Percentiles rank a stretch among this genome's conserved stretches.
phyloP scores from a whole-genome alignment of 2,888 invertebrate genomes.

The Encarsia formosa region DNA sequence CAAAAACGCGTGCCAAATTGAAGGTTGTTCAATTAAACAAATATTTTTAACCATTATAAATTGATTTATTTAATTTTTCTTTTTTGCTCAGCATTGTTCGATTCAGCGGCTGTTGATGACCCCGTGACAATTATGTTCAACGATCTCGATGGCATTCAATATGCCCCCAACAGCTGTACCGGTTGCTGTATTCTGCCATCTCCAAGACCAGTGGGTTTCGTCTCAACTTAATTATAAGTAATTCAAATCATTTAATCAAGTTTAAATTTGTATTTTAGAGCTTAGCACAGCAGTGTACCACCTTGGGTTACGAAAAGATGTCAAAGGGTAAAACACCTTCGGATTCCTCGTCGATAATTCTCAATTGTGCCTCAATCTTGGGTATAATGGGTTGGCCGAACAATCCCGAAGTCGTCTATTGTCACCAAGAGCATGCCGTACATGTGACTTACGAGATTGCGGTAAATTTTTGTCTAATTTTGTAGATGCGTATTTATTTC shows the following conservation, averaged over 20 bases:
- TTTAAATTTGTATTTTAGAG: too few species aligned
- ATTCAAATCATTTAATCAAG: not conserved
- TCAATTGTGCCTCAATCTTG: constrained; percentile 61
- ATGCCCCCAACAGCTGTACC: too few species aligned
- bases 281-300: too few species aligned
- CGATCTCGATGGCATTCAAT: constrained; percentile 32
- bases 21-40: constrained; percentile 37
- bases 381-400: constrained; percentile 50
- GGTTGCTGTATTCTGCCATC: too few species aligned
- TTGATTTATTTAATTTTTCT: constrained; percentile 29
- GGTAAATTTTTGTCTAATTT: too few species aligned
- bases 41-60: not conserved
- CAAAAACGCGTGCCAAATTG: constrained; percentile 43
- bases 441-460: constrained; percentile 32
- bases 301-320: too few species aligned
- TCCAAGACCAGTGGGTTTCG: too few species aligned
- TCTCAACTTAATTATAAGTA: too few species aligned
- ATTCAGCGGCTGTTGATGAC: too few species aligned
- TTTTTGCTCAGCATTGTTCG: constrained; percentile 34
- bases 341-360: constrained; percentile 47
- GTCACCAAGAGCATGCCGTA: constrained; percentile 32
- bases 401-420: constrained; percentile 36
- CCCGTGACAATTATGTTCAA: too few species aligned
- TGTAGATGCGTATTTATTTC: too few species aligned
- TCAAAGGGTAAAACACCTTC: too few species aligned